A percentile compares a stretch with the other conserved stretches of the same genome.
Evolutionary conservation across 2,888 invertebrate genomes (phyloP).

Genomic region (Drosophila diplacantha): DNA sequence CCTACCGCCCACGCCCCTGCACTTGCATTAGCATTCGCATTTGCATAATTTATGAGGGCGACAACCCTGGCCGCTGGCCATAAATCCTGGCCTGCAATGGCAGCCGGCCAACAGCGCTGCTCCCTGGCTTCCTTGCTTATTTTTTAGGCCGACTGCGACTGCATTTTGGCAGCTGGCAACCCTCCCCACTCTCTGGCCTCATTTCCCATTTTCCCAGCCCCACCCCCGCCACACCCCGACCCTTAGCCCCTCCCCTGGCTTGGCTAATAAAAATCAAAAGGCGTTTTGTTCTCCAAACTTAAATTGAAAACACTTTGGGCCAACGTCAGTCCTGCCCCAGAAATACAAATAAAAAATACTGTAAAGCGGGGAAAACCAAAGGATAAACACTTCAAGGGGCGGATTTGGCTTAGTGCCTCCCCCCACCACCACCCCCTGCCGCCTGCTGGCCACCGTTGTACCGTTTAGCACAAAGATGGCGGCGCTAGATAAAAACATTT

Average conservation of each 20-base stretch:
- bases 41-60: slow-evolving; percentile 68
- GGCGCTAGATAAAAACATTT: slow-evolving; percentile 64
- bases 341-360: slow-evolving; percentile 4
- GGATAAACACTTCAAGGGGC: slow-evolving; percentile 73
- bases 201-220: no score
- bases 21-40: slow-evolving; percentile 29
- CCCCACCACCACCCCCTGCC: not conserved
- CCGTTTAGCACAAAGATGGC: slow-evolving; percentile 73
- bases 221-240: no score
- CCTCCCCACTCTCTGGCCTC: not conserved
- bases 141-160: slow-evolving; percentile 22
- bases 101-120: slow-evolving; percentile 29
- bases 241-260: slow-evolving; percentile 3
- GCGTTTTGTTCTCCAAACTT: slow-evolving; percentile 77
- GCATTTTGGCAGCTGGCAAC: slow-evolving; percentile 29
- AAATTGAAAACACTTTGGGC: slow-evolving; percentile 78
- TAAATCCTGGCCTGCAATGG: slow-evolving; percentile 51
- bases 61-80: slow-evolving; percentile 53
- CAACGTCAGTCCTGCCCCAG: slow-evolving; percentile 20
- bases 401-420: slow-evolving; percentile 66
- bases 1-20: slow-evolving; percentile 3
- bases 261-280: slow-evolving; percentile 73
- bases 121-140: slow-evolving; percentile 2
- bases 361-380: slow-evolving; percentile 42
- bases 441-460: slow-evolving; percentile 26